Evolutionary conservation across 2,888 invertebrate species (phyloP).

Genomic region (Cantharis rustica): DNA sequence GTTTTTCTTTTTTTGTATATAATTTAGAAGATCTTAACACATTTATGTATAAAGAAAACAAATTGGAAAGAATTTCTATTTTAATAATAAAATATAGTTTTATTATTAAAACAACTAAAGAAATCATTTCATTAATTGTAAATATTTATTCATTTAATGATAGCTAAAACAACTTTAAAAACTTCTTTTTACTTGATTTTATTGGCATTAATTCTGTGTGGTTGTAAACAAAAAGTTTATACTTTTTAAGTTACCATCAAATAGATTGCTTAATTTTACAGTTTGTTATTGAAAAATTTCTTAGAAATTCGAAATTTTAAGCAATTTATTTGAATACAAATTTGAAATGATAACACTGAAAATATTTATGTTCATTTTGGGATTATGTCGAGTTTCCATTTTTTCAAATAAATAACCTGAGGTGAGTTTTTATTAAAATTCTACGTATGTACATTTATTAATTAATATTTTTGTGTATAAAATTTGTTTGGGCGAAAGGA

Average conservation of each 20-base stretch:
- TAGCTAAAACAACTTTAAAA: not conserved
- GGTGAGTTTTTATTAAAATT: slow-evolving; percentile 10
- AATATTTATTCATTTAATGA: slow-evolving; percentile 1
- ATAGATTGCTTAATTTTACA: slow-evolving; percentile 14
- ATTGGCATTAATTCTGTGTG: not conserved
- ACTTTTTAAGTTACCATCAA: slow-evolving; percentile 15
- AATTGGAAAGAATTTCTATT: not conserved
- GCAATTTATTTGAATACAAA: not conserved
- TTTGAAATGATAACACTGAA: not conserved
- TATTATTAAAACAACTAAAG: slow-evolving; percentile 1
- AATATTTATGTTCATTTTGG: not conserved
- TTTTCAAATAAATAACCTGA: not conserved
- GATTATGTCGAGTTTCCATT: not conserved
- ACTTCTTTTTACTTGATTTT: not conserved
- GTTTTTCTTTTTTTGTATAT: slow-evolving; percentile 11
- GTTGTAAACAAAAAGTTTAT: slow-evolving; percentile 7
- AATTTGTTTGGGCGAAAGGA: not conserved
- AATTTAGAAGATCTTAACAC: slow-evolving; percentile 1
- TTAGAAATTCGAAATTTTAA: not conserved
- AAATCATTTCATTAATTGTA: slow-evolving; percentile 1
- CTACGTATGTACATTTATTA: slow-evolving; percentile 2
- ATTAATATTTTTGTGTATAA: slow-evolving; percentile 5
- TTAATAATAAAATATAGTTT: slow-evolving; percentile 4
- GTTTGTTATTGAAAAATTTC: not conserved
- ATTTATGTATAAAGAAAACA: slow-evolving; percentile 1